Conservation (phyloP, 2,113 vertebrate genomes). For the Progne subis region DNA sequence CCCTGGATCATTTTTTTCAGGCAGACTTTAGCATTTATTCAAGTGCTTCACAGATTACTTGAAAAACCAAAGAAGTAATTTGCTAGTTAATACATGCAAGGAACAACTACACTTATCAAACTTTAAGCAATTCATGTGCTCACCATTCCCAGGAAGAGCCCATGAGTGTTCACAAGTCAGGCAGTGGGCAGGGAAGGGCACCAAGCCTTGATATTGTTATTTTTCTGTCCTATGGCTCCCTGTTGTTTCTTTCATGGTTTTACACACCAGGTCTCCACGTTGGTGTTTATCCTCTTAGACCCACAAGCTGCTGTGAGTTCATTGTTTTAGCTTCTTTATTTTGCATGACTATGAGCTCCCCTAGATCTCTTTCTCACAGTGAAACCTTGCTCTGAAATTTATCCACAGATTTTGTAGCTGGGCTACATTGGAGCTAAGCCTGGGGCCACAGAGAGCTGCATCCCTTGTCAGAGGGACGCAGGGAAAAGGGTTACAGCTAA, state of each 20-base stretch:
- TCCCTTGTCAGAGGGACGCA: not conserved
- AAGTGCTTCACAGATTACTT: not conserved
- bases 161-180: not conserved
- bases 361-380: not conserved
- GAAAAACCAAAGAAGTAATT: not conserved
- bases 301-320: not conserved
- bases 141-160: not conserved
- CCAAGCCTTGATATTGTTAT: accelerated
- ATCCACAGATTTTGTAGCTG: not conserved
- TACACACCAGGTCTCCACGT: not conserved
- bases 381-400: not conserved
- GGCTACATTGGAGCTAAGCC: not conserved
- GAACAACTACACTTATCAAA: not conserved
- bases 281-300: not conserved
- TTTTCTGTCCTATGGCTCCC: not conserved
- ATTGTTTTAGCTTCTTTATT: not conserved
- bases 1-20: not conserved
- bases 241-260: not conserved
- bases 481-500: not conserved
- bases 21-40: not conserved
- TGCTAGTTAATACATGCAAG: not conserved
- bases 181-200: not conserved
- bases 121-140: not conserved
- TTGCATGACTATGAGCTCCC: not conserved
- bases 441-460: not conserved